Conservation (phyloP, 2,888 invertebrate genomes). For the Lasioglossum oenotherae region DNA sequence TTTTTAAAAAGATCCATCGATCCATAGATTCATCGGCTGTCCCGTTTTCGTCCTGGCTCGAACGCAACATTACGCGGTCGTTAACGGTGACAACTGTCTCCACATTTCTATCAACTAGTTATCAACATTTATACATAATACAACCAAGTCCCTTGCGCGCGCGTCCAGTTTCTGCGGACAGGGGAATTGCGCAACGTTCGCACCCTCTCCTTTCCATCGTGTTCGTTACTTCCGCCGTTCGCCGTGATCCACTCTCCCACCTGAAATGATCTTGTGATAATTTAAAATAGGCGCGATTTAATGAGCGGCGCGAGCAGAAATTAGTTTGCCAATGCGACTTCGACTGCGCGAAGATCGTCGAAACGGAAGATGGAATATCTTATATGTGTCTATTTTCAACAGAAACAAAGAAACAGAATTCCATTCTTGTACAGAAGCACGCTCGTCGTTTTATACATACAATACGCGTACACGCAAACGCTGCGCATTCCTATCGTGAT, state of each 20-base stretch:
- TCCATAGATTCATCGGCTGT: constrained; percentile 1
- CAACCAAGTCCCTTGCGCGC: constrained; percentile 75
- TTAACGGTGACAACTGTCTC: constrained; percentile 57
- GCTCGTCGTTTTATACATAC: neutral
- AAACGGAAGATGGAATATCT: neutral
- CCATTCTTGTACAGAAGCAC: no score
- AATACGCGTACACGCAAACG: constrained; percentile 19
- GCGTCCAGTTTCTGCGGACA: constrained; percentile 64
- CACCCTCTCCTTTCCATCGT: neutral
- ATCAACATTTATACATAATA: constrained; percentile 84
- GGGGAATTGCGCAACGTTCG: constrained; percentile 64
- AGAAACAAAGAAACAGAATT: neutral
- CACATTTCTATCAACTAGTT: constrained; percentile 81
- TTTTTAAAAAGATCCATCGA: constrained; percentile 11
- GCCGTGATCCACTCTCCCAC: neutral
- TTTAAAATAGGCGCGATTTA: neutral
- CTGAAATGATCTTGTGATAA: neutral
- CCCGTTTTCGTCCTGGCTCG: constrained; percentile 15
- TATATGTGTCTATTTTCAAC: neutral
- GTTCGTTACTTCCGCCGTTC: neutral
- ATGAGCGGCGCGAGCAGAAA: neutral
- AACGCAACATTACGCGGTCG: constrained; percentile 46
- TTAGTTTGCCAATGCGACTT: neutral
- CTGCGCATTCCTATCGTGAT: constrained; percentile 73
- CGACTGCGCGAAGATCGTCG: neutral